Conservation (phyloP, 2,888 invertebrate genomes). For the Drosophila aldrichi region DNA sequence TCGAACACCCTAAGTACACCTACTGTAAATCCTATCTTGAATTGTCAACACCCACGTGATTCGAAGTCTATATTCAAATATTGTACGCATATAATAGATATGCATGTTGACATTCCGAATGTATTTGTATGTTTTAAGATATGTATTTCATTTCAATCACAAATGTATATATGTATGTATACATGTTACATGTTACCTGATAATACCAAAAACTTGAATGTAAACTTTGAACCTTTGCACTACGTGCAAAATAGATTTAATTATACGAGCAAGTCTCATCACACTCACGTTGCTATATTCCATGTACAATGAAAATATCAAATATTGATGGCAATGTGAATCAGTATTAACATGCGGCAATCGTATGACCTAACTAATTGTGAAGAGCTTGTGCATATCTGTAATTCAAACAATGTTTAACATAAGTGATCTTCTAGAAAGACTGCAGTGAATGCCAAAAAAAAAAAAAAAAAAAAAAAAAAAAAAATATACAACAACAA, state of each 20-base stretch:
- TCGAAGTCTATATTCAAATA: neutral
- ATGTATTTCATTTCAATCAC: neutral
- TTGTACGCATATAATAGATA: too few species aligned
- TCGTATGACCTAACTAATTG: neutral
- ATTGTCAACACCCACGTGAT: neutral
- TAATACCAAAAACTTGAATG: neutral
- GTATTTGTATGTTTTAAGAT: neutral
- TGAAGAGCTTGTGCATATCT: neutral
- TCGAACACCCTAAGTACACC: neutral
- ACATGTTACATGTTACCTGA: too few species aligned
- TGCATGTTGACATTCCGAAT: conserved; percentile 5
- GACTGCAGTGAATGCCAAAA: neutral
- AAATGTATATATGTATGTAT: neutral
- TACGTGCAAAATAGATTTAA: neutral
- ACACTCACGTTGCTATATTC: neutral
- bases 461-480: too few species aligned
- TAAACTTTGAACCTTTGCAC: neutral
- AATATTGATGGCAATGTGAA: neutral
- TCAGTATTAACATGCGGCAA: conserved; percentile 1
- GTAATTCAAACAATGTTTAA: neutral
- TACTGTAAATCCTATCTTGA: neutral
- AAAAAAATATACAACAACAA: neutral
- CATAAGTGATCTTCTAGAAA: neutral
- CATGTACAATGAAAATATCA: neutral
- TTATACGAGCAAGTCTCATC: neutral